Evolutionary conservation across 2,888 invertebrate species (phyloP), one percentile per base, ranked within the genome.

Genomic region (Eurytoma californica): DNA sequence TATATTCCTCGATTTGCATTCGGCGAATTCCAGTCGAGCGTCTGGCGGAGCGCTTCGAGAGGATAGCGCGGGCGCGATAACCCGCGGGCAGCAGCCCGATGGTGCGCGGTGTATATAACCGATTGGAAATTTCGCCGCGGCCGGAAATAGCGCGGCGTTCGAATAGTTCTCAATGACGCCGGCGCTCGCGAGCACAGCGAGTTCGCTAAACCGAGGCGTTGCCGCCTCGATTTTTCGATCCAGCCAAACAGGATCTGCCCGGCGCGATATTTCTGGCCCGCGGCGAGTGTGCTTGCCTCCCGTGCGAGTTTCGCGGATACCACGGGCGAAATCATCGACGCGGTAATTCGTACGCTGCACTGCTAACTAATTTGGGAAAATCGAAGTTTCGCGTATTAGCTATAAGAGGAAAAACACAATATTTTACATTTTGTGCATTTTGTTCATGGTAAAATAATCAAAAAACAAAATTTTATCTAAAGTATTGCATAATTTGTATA

Each of bases 101-200:
- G 16, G 14, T 39, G 20, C 53, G 51, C 30, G 18, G 7, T 16
- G 53, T n/a, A n/a, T n/a, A n/a, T n/a, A 39, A 69, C 14, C 61
- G 53, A 73, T 68, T 65, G 74, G 28, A 70, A 79, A 74, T 69
- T n/a, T n/a, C n/a, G n/a, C 75, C 66, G 47, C 61, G n/a, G 61
- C 63, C 75, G 75, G 75, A 80, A 80, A 80, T 80, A 80, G 77
- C 68, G 14, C 3, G 30, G 67, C 70, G 68, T 63, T 72, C 75
- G 72, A 76, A 76, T 76, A 76, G 69, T 69, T 69, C 63, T 65
- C 80, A 77, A 80, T 77, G 77, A 80, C 80, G 77, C 73, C 72
- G 69, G 66, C 72, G 77, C 72, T 5, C 18, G 53, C 16, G 20
- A 24, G 18, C 4, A 20, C 24, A 3, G 3, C n/a, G 28, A 24